Conservation (phyloP, 2,888 invertebrate genomes). For the Biston stratarius region DNA sequence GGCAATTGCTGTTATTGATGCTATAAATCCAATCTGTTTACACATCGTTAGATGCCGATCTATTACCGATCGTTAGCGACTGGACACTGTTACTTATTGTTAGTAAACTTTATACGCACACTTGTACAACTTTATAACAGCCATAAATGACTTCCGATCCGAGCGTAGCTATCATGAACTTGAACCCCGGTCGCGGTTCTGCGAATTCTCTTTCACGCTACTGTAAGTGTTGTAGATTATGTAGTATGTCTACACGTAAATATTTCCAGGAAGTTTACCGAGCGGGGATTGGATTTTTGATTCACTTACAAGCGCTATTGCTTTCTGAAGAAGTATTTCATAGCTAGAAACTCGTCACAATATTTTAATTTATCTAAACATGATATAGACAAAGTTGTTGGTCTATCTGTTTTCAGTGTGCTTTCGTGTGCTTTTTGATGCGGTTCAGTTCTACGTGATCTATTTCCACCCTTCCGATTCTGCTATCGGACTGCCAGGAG, state of each 20-base stretch:
- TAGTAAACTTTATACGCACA: conserved; percentile 23
- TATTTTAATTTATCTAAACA: too few species aligned
- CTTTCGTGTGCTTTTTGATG: too few species aligned
- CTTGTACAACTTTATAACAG: conserved; percentile 13
- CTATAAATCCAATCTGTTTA: conserved; percentile 45
- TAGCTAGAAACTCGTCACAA: too few species aligned
- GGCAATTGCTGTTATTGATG: conserved; percentile 39
- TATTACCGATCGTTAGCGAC: conserved; percentile 41
- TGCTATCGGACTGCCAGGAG: too few species aligned
- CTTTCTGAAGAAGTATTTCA: too few species aligned
- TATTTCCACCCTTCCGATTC: too few species aligned
- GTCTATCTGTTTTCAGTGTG: too few species aligned
- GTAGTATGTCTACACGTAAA: not conserved
- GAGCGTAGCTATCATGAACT: conserved; percentile 24
- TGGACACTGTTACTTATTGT: conserved; percentile 41
- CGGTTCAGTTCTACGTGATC: too few species aligned
- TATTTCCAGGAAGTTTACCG: not conserved
- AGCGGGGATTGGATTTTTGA: not conserved
- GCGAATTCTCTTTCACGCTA: conserved; percentile 10
- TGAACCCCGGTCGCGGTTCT: conserved; percentile 22
- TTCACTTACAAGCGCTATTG: not conserved
- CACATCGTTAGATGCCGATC: conserved; percentile 44
- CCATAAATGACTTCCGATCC: conserved; percentile 22
- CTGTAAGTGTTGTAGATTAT: not conserved
- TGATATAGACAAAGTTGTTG: too few species aligned